Evolutionary conservation across 2,888 invertebrate genomes (phyloP), one percentile per base, ranked within the genome.

Genomic region (Caenorhabditis sulstoni): DNA sequence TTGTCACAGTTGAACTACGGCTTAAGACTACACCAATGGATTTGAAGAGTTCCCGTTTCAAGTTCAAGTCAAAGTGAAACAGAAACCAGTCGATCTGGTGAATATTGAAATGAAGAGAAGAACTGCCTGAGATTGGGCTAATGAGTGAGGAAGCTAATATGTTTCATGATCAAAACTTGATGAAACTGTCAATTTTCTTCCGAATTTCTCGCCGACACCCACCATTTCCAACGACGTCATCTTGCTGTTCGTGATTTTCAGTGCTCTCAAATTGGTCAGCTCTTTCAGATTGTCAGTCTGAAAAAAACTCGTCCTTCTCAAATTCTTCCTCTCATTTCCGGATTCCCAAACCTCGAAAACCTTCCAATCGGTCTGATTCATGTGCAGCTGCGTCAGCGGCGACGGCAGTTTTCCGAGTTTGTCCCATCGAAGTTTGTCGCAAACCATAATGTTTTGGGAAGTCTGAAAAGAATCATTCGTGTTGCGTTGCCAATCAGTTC

Each of bases 281-380:
- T 39, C 53, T 18, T 49, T 62, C 61, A 79, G 35, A 0, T 70
- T 77, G 3, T 11, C 49, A 3, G 68, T 35, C 58, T 71, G 45
- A 5, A 65, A 65, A n/a, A n/a, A n/a, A n/a, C n/a, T n/a, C n/a
- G n/a, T 8, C 1, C 35, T 50, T 14, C 16, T 18, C 0, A 16
- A 14, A 49, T 16, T 35, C 18, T 8, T 18, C 12, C 5, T 49
- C 16, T 41, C 39, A 16, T 39, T 41, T 9, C 23, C 12, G 11
- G 39, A 29, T 1, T 49, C 39, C 53, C 44, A 8, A 7, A 67
- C 71, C 7, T 67, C 55, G 16, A 79, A 82, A 37, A 49, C 29
- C 55, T 81, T 82, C 83, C 83, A 83, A 62, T 79, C 78, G 18
- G 81, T 77, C n/a, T 78, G 66, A 50, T 75, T 76, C 62, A 83